Evolutionary conservation across 2,888 invertebrate species (phyloP).

Genomic region (Synanthedon tipuliformis): DNA sequence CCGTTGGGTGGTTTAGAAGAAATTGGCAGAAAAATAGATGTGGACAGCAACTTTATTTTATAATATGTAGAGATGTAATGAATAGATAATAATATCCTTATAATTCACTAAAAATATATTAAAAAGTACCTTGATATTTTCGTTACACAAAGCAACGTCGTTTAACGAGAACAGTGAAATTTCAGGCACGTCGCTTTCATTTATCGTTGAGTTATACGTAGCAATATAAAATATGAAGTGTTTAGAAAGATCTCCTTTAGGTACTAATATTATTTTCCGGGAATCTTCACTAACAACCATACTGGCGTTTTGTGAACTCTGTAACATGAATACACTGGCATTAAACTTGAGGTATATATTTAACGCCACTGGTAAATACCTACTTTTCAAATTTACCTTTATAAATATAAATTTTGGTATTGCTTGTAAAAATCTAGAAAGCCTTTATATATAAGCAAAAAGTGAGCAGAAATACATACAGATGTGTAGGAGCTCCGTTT

Average conservation of each 20-base stretch:
- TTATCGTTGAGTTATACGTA: conserved; percentile 9
- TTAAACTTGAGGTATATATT: not conserved
- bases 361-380: not conserved
- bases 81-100: too few species aligned
- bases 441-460: too few species aligned
- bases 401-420: not conserved
- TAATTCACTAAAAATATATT: too few species aligned
- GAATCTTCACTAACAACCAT: conserved; percentile 19
- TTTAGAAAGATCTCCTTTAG: conserved; percentile 20
- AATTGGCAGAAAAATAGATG: too few species aligned
- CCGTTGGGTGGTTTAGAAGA: too few species aligned
- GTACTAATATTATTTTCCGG: conserved; percentile 26
- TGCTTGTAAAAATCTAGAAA: too few species aligned
- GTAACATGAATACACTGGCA: conserved; percentile 10
- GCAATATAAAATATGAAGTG: conserved; percentile 31
- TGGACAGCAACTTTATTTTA: too few species aligned
- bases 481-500: too few species aligned
- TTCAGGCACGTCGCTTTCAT: conserved; percentile 27
- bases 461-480: too few species aligned
- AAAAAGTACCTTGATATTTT: conserved; percentile 35
- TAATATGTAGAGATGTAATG: too few species aligned
- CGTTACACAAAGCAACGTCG: conserved; percentile 40
- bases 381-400: not conserved
- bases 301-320: conserved; percentile 24
- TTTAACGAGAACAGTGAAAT: conserved; percentile 35